Conservation (phyloP, 2,888 invertebrate species). For the Sphaerophoria taeniata region DNA sequence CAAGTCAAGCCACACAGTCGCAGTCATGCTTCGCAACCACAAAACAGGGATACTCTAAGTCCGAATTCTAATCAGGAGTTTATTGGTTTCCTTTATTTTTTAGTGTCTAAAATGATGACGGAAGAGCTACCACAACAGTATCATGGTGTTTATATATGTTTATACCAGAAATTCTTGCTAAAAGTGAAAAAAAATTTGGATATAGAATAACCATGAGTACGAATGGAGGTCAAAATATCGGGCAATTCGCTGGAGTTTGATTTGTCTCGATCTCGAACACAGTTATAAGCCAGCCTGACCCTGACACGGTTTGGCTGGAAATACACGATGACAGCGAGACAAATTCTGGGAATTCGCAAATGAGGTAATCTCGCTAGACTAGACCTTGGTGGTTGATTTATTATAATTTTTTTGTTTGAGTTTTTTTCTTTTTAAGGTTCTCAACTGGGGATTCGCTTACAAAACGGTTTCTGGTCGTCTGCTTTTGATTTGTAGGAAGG, state of each 20-base stretch:
- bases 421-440: neutral
- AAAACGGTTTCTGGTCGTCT: slow-evolving; percentile 12
- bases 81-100: neutral
- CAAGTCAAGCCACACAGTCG: too few relatives aligned
- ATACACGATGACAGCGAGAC: slow-evolving; percentile 56
- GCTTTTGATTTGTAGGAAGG: too few relatives aligned
- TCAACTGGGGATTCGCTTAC: slow-evolving; percentile 4
- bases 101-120: neutral
- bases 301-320: slow-evolving; percentile 3
- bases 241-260: slow-evolving; percentile 7
- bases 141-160: slow-evolving; percentile 35
- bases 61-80: slow-evolving; percentile 25
- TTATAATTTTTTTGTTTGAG: neutral
- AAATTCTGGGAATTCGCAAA: slow-evolving; percentile 66
- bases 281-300: neutral
- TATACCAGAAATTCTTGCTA: slow-evolving; percentile 53
- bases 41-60: slow-evolving; percentile 29
- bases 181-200: slow-evolving; percentile 23
- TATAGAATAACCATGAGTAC: slow-evolving; percentile 57
- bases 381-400: slow-evolving; percentile 55
- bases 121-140: neutral
- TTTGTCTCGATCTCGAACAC: neutral
- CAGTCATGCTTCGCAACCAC: neutral
- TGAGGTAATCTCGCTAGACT: slow-evolving; percentile 59
- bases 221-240: slow-evolving; percentile 67